phyloP scores from a whole-genome alignment of 2,113 vertebrate species.

The Holacanthus passer region DNA sequence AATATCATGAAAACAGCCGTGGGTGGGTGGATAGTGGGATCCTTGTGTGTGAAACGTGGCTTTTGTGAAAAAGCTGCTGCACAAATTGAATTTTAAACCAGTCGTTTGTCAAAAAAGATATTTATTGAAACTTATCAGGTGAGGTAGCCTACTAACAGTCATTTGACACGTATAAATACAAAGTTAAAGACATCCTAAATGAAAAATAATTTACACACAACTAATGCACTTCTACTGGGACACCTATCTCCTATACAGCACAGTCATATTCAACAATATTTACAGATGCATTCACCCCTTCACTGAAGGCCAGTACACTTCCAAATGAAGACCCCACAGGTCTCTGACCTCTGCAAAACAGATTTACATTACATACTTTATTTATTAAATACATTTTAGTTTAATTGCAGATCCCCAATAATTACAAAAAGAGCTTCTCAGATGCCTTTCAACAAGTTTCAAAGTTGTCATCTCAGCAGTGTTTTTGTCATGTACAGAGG shows the following conservation, averaged over 20 bases:
- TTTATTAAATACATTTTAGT: constrained; percentile 64
- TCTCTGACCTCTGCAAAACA: constrained; percentile 43
- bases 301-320: constrained; percentile 73
- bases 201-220: constrained; percentile 69
- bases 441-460: constrained; percentile 39
- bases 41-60: constrained; percentile 56
- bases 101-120: constrained; percentile 38
- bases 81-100: constrained; percentile 34
- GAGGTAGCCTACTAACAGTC: constrained; percentile 46
- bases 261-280: constrained; percentile 75
- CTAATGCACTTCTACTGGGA: constrained; percentile 38
- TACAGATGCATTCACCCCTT: constrained; percentile 76
- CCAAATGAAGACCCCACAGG: constrained; percentile 28
- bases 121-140: constrained; percentile 67
- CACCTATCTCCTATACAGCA: constrained; percentile 66
- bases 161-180: constrained; percentile 68
- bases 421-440: constrained; percentile 65
- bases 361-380: constrained; percentile 54
- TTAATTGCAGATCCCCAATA: constrained; percentile 30
- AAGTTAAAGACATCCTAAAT: constrained; percentile 45
- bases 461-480: constrained; percentile 36
- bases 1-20: constrained; percentile 68
- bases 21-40: constrained; percentile 66
- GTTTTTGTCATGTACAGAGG: constrained; percentile 7
- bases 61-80: constrained; percentile 12